Percentiles rank a stretch among this genome's conserved stretches.
Evolutionary conservation across 2,888 invertebrate genomes (phyloP).

Genomic region (Lapara coniferarum): DNA sequence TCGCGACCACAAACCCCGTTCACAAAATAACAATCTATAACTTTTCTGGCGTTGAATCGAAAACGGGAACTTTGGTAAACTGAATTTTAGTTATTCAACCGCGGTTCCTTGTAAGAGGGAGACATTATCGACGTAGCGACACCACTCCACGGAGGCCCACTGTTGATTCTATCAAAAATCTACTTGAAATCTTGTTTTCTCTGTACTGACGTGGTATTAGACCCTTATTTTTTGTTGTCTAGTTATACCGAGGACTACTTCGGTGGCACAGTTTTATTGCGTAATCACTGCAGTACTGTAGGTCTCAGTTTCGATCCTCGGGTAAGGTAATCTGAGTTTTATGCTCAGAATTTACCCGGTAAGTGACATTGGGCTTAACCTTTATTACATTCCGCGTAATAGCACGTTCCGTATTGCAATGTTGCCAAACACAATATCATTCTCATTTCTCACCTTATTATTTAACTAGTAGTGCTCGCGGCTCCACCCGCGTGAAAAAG

Average conservation of each 20-base stretch:
- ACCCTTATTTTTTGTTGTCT: constrained; percentile 23
- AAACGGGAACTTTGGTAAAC: constrained; percentile 70
- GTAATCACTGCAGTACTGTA: too few relatives aligned
- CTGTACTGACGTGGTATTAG: constrained; percentile 39
- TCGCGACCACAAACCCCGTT: constrained; percentile 52
- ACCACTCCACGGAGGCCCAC: constrained; percentile 65
- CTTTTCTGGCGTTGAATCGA: constrained; percentile 65
- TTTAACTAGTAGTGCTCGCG: too few relatives aligned
- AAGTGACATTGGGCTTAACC: not conserved
- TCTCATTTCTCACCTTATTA: too few relatives aligned
- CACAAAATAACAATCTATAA: constrained; percentile 75
- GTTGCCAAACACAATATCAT: too few relatives aligned
- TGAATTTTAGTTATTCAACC: constrained; percentile 77
- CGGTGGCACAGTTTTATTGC: too few relatives aligned
- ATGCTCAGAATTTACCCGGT: too few relatives aligned
- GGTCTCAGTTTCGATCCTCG: too few relatives aligned
- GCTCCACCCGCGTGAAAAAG: too few relatives aligned
- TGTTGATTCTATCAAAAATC: constrained; percentile 82
- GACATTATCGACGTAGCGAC: constrained; percentile 74
- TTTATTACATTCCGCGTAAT: too few relatives aligned
- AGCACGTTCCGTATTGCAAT: too few relatives aligned
- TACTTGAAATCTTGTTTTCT: constrained; percentile 56
- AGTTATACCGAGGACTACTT: too few relatives aligned
- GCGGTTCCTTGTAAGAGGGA: constrained; percentile 64
- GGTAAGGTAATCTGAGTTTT: too few relatives aligned